phyloP scores from a whole-genome alignment of 2,797 vertebrate genomes.

The Gouania willdenowi region DNA sequence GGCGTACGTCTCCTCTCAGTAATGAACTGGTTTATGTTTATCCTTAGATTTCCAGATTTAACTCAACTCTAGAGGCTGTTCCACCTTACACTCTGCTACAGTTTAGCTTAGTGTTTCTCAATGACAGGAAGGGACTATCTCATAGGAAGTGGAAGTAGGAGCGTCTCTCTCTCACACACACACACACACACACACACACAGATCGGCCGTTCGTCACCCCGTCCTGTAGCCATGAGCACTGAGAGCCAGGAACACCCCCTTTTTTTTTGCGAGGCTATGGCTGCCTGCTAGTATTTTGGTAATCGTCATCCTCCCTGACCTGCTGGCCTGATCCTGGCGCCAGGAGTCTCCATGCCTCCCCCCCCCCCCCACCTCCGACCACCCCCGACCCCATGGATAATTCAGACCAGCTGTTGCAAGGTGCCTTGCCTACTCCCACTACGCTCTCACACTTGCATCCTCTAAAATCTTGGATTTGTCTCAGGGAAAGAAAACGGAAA shows the following conservation, averaged over 20 bases:
- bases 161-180: constrained; percentile 41
- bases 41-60: too few relatives aligned
- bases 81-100: constrained; percentile 30
- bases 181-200: constrained; percentile 7
- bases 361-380: constrained; percentile 52
- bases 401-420: constrained; percentile 82
- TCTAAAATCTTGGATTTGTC: constrained; percentile 38
- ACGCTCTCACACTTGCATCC: constrained; percentile 64
- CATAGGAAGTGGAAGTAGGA: constrained; percentile 80
- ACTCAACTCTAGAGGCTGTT: constrained; percentile 4
- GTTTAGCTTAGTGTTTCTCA: constrained; percentile 52
- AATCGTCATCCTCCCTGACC: constrained; percentile 80
- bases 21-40: too few relatives aligned
- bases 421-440: constrained; percentile 69
- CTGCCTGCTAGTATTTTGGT: constrained; percentile 79
- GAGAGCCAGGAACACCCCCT: constrained; percentile 72
- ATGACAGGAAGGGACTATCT: constrained; percentile 78
- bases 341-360: constrained; percentile 73
- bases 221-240: constrained; percentile 68
- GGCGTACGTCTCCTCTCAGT: neutral
- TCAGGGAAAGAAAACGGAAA: constrained; percentile 4
- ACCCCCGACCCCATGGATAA: constrained; percentile 69
- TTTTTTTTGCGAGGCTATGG: constrained; percentile 53
- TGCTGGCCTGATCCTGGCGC: constrained; percentile 79
- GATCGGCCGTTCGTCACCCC: constrained; percentile 55